Conservation (phyloP, 2,797 vertebrate genomes). For the Mus minutoides region DNA sequence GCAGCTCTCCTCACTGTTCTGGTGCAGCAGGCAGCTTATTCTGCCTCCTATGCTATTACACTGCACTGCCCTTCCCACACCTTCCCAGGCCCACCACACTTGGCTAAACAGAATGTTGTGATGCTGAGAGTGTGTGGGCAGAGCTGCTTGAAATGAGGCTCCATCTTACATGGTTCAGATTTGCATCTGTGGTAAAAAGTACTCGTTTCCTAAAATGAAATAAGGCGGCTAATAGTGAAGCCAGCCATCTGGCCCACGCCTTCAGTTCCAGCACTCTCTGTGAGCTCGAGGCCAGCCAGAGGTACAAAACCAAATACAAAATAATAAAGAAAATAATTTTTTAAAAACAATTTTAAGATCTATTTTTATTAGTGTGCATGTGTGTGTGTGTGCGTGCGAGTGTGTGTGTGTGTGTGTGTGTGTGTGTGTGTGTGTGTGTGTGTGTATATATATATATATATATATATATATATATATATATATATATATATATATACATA, state of each 20-base stretch:
- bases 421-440: no score
- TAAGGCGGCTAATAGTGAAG: no score
- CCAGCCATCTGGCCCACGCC: no score
- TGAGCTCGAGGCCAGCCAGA: neutral
- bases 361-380: neutral
- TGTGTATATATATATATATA: no score
- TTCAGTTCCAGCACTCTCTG: neutral
- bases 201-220: neutral
- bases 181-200: neutral
- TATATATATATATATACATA: no score
- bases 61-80: neutral
- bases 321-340: conserved; percentile 38
- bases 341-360: conserved; percentile 27
- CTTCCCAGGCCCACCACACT: neutral
- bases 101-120: neutral
- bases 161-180: neutral
- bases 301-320: neutral
- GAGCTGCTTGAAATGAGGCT: neutral
- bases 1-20: neutral
- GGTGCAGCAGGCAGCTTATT: neutral
- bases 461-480: no score
- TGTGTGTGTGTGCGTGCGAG: no score
- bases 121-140: neutral
- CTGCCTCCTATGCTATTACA: neutral
- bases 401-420: no score